phyloP scores from a whole-genome alignment of 2,888 invertebrate genomes.

The Cantharis rustica region DNA sequence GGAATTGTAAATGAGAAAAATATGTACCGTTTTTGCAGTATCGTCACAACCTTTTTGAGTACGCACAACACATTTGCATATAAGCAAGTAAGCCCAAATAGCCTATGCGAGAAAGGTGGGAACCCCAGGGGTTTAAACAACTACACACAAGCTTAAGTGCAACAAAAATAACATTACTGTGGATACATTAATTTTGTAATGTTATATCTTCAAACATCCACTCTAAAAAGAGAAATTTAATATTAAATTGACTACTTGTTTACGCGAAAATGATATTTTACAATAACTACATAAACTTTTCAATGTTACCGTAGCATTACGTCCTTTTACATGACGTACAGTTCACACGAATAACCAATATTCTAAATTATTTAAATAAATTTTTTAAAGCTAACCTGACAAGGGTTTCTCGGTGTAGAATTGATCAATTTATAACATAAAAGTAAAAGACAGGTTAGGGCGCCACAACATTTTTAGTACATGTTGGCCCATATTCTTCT shows the following conservation, averaged over 20 bases:
- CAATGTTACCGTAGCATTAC: background rate
- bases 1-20: conserved; percentile 20
- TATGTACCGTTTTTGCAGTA: conserved; percentile 12
- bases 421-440: too few species aligned
- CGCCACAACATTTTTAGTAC: too few species aligned
- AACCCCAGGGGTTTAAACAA: conserved; percentile 28
- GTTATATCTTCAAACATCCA: background rate
- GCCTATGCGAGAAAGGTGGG: conserved; percentile 19
- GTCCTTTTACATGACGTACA: background rate
- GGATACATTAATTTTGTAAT: background rate
- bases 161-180: conserved; percentile 10
- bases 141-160: conserved; percentile 22
- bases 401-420: too few species aligned
- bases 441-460: too few species aligned
- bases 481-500: too few species aligned
- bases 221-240: background rate
- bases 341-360: background rate
- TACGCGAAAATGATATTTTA: background rate
- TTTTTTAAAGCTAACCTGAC: too few species aligned
- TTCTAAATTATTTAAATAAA: too few species aligned
- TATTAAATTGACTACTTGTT: background rate
- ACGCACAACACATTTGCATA: conserved; percentile 28
- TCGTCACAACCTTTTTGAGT: conserved; percentile 15
- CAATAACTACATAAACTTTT: background rate
- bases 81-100: conserved; percentile 32